Percentiles rank a stretch among this genome's conserved stretches.
These are phyloP conservation scores for Amphipoea lucens DNA, from an alignment of 2,888 invertebrate genomes.

Conservation along the genomic window DNA sequence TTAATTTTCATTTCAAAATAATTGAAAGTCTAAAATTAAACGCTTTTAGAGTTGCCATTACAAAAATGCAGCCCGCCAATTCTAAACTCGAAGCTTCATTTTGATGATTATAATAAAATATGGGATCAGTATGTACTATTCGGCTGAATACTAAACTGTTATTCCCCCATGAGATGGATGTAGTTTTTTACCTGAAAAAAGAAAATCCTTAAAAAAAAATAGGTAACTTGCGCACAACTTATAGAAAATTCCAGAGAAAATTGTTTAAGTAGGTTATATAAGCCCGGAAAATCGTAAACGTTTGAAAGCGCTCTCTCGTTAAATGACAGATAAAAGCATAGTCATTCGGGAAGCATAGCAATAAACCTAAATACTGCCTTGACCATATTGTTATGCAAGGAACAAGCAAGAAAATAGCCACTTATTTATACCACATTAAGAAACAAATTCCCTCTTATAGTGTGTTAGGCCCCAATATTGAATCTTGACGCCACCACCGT, in stretches of 20 bases:
- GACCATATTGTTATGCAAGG: constrained; percentile 14
- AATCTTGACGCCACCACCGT: constrained; percentile 21
- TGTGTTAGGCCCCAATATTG: constrained; percentile 29
- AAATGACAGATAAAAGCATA: constrained; percentile 21
- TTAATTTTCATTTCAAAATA: no score
- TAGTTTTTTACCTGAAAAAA: neutral
- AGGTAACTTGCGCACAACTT: neutral
- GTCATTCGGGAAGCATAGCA: constrained; percentile 16
- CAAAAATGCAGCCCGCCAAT: neutral
- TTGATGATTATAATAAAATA: neutral
- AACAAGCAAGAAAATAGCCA: constrained; percentile 16
- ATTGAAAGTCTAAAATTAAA: no score
- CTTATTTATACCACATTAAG: constrained; percentile 8
- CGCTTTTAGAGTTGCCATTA: neutral
- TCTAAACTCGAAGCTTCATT: neutral
- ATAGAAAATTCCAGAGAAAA: neutral
- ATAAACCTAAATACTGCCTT: constrained; percentile 41
- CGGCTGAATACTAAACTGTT: neutral
- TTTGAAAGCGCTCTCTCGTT: neutral
- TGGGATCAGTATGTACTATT: neutral
- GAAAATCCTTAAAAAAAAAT: neutral
- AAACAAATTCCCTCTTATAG: constrained; percentile 42
- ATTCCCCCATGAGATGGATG: neutral
- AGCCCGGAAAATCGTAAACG: neutral
- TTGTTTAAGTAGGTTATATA: neutral